Base-by-base conservation (phyloP, 2,113 vertebrate genomes). In the Pseudolaguvia tuberculata region DNA sequence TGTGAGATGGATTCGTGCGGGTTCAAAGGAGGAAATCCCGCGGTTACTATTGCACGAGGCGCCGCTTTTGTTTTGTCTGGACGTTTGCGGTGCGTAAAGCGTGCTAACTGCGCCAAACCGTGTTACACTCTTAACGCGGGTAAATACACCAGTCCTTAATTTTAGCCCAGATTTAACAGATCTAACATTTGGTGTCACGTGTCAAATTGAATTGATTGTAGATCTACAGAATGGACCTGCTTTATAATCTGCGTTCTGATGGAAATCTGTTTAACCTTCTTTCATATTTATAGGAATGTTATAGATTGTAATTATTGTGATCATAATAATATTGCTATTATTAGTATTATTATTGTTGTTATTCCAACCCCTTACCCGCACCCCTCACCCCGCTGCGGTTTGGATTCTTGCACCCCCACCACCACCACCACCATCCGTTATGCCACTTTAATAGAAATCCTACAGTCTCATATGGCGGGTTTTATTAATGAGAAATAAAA, bases 41-140 rank as follows among this genome's bases (percentile, higher is more conserved):
- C 7, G 4, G 9, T 21, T 45, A 56, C 23, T 56, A 27, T 17
- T 35, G 5, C 50, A 45, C 73, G 52, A 31, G 42, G 42, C 4
- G 25, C 27, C 27, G 50, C 12, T 15, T 27, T 50, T 59, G 73
- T 48, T 31, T 50, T 58, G 42, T 39, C 25, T 25, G 74, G 53
- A 68, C 25, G 53, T 68, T 75, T 50, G 20, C 31, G 13, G 11
- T 6, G 13, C 6, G 42, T 23, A 25, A 31, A 75, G 35, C 73
- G 66, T 56, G n/a, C n/a, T 67, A 75, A 67, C 51, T 57, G 73
- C 73, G 73, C 63, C 58, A 75, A 39, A 50, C 31, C 31, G 48
- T 45, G 14, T 47, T 73, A 57, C 75, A 70, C 57, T 69, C 18
- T 47, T 20, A 5, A 1, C 14, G 72, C 29, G 20, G 45, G 15